Evolutionary conservation across 2,113 vertebrate genomes (phyloP), one percentile per base, ranked within the genome.

Genomic region (Paraplagusia blochii): DNA sequence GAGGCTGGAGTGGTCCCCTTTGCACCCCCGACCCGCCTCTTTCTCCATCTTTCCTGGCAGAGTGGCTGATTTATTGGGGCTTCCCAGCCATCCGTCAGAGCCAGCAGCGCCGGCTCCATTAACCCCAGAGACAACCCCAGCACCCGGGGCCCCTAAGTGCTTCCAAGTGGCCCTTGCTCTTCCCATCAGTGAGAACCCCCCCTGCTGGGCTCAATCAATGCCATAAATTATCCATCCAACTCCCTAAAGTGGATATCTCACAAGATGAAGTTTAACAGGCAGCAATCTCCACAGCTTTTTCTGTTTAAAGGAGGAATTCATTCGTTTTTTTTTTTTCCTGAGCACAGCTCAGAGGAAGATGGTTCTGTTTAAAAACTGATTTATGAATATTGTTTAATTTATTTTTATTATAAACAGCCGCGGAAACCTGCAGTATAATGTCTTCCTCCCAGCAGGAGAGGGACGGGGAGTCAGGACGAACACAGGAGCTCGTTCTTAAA

Each of bases 51-150:
- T 84, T 85, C 65, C 80, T 82, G 82, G 84, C 84, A 85, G 76
- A 84, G 66, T 66, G 60, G 56, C 76, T 88, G 84, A 90, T 90
- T 88, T 88, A 90, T 84, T 58, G 81, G 85, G 79, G 81, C 82
- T 87, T 85, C 73, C 81, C 74, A 78, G 76, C 77, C 80, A 90
- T 88, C 82, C 68, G 66, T 90, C 85, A 86, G 81, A 77, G 63
- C 62, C 47, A 44, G 76, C 78, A 71, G 72, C 73, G 47, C 70
- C 60, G 70, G 79, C 81, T 88, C 81, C 88, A 88, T 90, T 90
- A 90, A 88, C 86, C 88, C 81, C 77, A 74, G 77, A 87, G 88
- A 86, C 86, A 84, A 77, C 80, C 83, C 74, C 52, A 40, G 74
- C 69, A 72, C 77, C 69, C 63, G 44, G 59, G 76, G 81, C 81